Evolutionary conservation across 2,888 invertebrate species (phyloP).

Genomic region (Itoplectis maculator): DNA sequence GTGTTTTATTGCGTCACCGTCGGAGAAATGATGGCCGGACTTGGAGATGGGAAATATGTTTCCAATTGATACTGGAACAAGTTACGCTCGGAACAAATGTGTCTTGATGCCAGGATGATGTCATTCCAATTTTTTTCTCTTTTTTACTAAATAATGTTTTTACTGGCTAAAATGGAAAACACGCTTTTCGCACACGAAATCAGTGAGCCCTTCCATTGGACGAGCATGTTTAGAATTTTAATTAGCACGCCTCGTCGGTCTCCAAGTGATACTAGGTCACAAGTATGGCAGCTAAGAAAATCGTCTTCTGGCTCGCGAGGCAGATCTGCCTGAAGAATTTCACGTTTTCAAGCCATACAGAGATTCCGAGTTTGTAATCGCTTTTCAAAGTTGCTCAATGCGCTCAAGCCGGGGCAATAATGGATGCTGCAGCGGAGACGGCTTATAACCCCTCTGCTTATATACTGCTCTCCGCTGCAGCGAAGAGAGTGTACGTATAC

Average conservation of each 20-base stretch:
- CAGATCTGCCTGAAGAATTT: constrained; percentile 52
- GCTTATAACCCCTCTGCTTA: constrained; percentile 29
- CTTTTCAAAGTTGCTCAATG: constrained; percentile 63
- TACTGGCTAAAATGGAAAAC: too few species aligned
- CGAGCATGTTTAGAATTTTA: too few species aligned
- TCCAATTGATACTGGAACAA: not conserved
- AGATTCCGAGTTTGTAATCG: constrained; percentile 64
- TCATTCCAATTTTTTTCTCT: too few species aligned
- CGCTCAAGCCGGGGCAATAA: constrained; percentile 8
- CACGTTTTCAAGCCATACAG: constrained; percentile 45
- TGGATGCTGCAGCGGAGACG: constrained; percentile 18
- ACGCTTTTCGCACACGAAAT: too few species aligned
- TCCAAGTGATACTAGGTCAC: not conserved
- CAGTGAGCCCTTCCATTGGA: too few species aligned
- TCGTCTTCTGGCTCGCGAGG: constrained; percentile 36
- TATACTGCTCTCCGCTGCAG: not conserved
- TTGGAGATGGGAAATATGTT: not conserved
- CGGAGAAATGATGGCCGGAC: not conserved
- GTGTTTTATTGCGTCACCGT: constrained; percentile 19
- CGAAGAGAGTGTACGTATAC: constrained; percentile 11
- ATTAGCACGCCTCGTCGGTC: not conserved
- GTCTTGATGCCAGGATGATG: not conserved
- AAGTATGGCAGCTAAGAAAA: constrained; percentile 19
- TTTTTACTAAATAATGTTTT: too few species aligned
- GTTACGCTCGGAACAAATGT: not conserved